Conservation (phyloP, 2,888 invertebrate genomes). For the Dasypolia templi region DNA sequence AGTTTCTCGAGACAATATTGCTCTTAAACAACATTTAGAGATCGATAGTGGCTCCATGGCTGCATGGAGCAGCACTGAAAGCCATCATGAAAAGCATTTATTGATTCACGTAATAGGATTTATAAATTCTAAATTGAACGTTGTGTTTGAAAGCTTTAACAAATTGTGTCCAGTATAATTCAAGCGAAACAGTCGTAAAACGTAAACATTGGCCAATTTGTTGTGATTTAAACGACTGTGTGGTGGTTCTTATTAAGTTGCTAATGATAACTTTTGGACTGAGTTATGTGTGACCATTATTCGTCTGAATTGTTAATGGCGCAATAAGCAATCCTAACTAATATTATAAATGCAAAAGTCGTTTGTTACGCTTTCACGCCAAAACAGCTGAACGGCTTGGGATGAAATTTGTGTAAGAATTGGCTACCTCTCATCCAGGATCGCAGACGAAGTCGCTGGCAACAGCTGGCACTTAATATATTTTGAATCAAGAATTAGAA, state of each 20-base stretch:
- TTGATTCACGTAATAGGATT: slow-evolving; percentile 62
- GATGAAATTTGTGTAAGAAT: too few relatives aligned
- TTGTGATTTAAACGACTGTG: slow-evolving; percentile 49
- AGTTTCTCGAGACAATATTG: slow-evolving; percentile 66
- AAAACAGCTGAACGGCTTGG: too few relatives aligned
- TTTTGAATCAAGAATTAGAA: too few relatives aligned
- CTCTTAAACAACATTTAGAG: slow-evolving; percentile 52
- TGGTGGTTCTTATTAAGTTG: slow-evolving; percentile 47
- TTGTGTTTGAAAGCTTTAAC: slow-evolving; percentile 57
- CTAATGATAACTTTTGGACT: slow-evolving; percentile 42
- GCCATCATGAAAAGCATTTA: slow-evolving; percentile 55
- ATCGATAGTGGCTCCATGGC: slow-evolving; percentile 37
- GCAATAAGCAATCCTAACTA: slow-evolving; percentile 23
- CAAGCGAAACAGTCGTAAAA: slow-evolving; percentile 58
- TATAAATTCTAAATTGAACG: slow-evolving; percentile 60
- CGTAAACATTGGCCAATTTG: slow-evolving; percentile 52
- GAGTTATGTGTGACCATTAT: slow-evolving; percentile 33
- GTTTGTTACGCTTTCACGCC: too few relatives aligned
- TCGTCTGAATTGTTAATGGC: slow-evolving; percentile 31
- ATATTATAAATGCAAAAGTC: slow-evolving; percentile 19
- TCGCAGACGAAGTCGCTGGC: too few relatives aligned
- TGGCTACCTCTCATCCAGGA: too few relatives aligned
- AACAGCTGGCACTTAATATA: too few relatives aligned
- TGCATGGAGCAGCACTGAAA: slow-evolving; percentile 33
- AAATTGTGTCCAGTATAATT: slow-evolving; percentile 56